A percentile compares a stretch with the other conserved stretches of the same genome.
phyloP scores from a whole-genome alignment of 2,888 invertebrate genomes.

The Melinaea marsaeus region DNA sequence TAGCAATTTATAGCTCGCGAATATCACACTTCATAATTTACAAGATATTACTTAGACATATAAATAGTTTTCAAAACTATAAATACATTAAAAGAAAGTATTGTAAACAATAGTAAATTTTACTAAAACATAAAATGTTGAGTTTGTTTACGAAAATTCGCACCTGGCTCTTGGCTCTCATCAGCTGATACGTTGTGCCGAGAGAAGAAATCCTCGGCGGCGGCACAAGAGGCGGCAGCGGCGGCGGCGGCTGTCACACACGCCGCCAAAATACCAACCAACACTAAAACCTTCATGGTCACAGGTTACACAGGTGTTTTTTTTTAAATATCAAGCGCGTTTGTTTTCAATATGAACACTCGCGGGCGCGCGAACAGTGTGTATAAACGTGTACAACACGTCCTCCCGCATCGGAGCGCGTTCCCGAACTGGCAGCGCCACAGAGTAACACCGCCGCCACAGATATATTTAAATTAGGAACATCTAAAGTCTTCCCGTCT shows the following conservation, averaged over 20 bases:
- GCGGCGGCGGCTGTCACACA: conserved; percentile 49
- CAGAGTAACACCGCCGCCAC: conserved; percentile 36
- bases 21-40: not conserved
- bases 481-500: conserved; percentile 31
- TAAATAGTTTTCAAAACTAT: not conserved
- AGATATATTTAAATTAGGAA: conserved; percentile 55
- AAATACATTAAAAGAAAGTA: not conserved
- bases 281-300: conserved; percentile 70
- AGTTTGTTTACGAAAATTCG: conserved; percentile 36
- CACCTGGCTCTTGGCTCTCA: conserved; percentile 69
- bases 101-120: not conserved
- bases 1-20: not conserved
- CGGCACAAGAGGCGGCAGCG: conserved; percentile 56
- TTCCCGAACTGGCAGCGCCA: conserved; percentile 53
- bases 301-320: conserved; percentile 49
- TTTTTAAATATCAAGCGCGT: conserved; percentile 45
- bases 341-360: conserved; percentile 49
- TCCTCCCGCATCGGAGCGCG: conserved; percentile 68
- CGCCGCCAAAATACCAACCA: conserved; percentile 54
- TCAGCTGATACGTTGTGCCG: conserved; percentile 73
- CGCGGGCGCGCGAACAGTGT: conserved; percentile 57
- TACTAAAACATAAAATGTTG: not conserved
- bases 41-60: not conserved
- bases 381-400: conserved; percentile 51
- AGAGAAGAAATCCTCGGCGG: conserved; percentile 60